Base-by-base conservation (phyloP, 2,797 vertebrate species). In the Siniperca undulata region DNA sequence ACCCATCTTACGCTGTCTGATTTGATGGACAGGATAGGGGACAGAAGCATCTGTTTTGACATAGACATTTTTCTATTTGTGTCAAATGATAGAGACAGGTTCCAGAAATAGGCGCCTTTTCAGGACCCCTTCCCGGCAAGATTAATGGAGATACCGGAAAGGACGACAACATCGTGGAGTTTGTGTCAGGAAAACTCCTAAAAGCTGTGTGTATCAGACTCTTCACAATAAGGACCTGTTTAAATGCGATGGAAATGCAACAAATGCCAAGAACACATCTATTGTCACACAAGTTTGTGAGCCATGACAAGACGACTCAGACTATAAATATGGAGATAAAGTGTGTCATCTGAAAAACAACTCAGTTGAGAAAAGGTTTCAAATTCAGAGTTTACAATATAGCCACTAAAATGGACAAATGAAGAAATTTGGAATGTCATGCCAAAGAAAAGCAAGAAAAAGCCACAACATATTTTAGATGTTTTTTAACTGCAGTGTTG, bases 121-220 rank as follows among this genome's bases (percentile, higher is more conserved):
- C 36, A 56, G 27, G n/a, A 77, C 40, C 44, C 3, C 1, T 67
- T 44, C 70, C 59, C 1, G 20, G 60, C 70, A 86, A 78, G 80
- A 86, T 85, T 84, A 86, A 86, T 88, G 61, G 66, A 53, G 50
- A 70, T 59, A 70, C 24, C 3, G 13, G 66, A 69, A 27, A 86
- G 61, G 77, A 74, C 10, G 55, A 77, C 27, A 77, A 67, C 65
- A 77, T 24, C 58, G 61, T 69, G 9, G 77, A 75, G 64, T 67
- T 78, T 42, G 48, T 64, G 50, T 65, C 60, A 73, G 66, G 59
- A 36, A 67, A 80, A 69, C n/a, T 53, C 61, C n/a, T 69, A 2
- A 70, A 68, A 2, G 17, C 24, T 52, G 20, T 61, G 8, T 70
- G 40, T 34, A 36, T 62, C 74, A 48, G 52, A 52, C 6, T 65